These are phyloP conservation scores for Acleris literana DNA, from an alignment of 2,888 invertebrate species.

Conservation along the genomic window DNA sequence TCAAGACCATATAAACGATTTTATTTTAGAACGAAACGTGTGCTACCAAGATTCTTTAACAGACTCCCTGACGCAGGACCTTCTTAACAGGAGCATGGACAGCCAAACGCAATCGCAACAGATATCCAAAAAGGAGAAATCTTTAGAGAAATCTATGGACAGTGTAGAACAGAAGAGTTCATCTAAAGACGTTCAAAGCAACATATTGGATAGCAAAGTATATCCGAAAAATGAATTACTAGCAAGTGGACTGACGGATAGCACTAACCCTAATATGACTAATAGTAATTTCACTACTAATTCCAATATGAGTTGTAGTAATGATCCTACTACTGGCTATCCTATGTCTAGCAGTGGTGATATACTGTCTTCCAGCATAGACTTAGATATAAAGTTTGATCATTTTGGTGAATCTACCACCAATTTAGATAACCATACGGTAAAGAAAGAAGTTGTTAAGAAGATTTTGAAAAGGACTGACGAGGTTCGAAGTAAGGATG, in stretches of 20 bases:
- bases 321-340: slow-evolving; percentile 71
- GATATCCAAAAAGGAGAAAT: slow-evolving; percentile 65
- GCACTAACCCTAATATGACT: slow-evolving; percentile 72
- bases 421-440: slow-evolving; percentile 61
- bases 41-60: slow-evolving; percentile 79
- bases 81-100: slow-evolving; percentile 68
- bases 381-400: slow-evolving; percentile 85
- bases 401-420: slow-evolving; percentile 83
- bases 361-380: slow-evolving; percentile 67
- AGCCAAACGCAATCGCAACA: slow-evolving; percentile 59
- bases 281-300: slow-evolving; percentile 75
- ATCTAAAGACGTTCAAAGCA: slow-evolving; percentile 66
- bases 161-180: slow-evolving; percentile 72
- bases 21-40: slow-evolving; percentile 75
- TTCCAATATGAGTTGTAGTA: slow-evolving; percentile 74
- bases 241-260: slow-evolving; percentile 70
- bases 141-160: slow-evolving; percentile 64
- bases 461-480: slow-evolving; percentile 54
- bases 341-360: slow-evolving; percentile 76
- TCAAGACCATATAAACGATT: slow-evolving; percentile 76
- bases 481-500: slow-evolving; percentile 55
- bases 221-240: slow-evolving; percentile 60
- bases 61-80: slow-evolving; percentile 73
- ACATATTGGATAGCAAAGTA: slow-evolving; percentile 68
- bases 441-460: slow-evolving; percentile 51